Conservation (phyloP, 2,888 invertebrate genomes). For the Scaptomyza reducta region DNA sequence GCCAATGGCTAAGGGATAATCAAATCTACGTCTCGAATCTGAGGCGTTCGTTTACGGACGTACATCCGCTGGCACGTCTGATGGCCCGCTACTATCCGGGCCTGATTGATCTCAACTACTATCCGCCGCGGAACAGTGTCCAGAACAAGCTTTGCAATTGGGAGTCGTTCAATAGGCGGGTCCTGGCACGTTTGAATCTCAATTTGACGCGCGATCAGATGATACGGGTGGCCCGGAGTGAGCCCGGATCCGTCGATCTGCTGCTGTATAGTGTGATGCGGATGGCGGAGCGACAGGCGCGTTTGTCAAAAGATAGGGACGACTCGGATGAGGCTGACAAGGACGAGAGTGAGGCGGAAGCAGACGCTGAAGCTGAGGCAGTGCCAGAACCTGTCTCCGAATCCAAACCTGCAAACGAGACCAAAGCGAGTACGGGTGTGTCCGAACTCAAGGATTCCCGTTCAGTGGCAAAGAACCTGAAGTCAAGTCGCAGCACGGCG, state of each 20-base stretch:
- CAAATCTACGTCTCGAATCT: constrained; percentile 80
- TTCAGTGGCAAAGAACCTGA: neutral
- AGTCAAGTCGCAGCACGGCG: neutral
- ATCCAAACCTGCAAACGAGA: neutral
- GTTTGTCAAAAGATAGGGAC: neutral
- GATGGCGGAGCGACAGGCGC: constrained; percentile 15
- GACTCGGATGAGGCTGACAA: neutral
- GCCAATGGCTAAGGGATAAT: constrained; percentile 46
- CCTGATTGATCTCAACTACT: constrained; percentile 91
- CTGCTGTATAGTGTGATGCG: constrained; percentile 84
- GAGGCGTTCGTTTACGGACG: constrained; percentile 91
- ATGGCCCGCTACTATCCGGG: constrained; percentile 89
- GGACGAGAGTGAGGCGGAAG: neutral
- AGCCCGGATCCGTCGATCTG: constrained; percentile 87
- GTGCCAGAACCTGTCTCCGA: neutral
- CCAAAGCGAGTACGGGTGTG: neutral
- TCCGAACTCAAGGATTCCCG: too few relatives aligned
- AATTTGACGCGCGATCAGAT: constrained; percentile 86
- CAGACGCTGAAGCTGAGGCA: neutral
- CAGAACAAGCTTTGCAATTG: constrained; percentile 90
- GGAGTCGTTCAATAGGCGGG: constrained; percentile 90
- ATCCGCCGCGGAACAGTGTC: constrained; percentile 88
- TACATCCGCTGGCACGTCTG: constrained; percentile 87
- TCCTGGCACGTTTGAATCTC: constrained; percentile 87
- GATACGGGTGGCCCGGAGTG: constrained; percentile 87